Base-by-base conservation (phyloP, 2,797 vertebrate species). In the Vultur gryphus region DNA sequence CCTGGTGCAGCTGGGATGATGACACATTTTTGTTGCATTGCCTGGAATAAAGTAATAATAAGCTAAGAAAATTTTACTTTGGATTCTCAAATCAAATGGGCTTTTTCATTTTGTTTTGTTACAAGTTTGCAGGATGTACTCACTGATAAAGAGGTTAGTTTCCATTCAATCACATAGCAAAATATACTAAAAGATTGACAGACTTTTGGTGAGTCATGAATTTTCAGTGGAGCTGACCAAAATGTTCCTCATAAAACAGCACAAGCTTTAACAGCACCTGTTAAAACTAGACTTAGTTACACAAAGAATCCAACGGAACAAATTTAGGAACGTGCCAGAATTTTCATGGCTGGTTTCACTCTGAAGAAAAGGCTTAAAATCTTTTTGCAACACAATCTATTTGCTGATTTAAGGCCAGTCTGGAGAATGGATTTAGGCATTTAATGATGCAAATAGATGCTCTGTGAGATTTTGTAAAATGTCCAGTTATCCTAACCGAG, bases 11-110 rank as follows among this genome's bases (percentile, higher is more conserved):
- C 62, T 95, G 80, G 67, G 75, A 84, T 55, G 59, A 94, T 93
- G 80, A 87, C 58, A 86, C 44, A 62, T 95, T 96, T 97, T 85
- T 96, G 44, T 84, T 88, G 39, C 33, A 35, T 57, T 94, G 39
- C 58, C 44, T 93, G 64, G 65, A 89, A 94, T 90, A 79, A 95
- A 95, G 39, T 75, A 90, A 80, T 80, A 97, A 49, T 78, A 77
- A 92, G 14, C 52, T 92, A 73, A 78, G 70, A 87, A 77, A 83
- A 67, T 80, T 85, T 94, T 76, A 16, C 8, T 85, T 94, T 75
- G 59, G 16, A 79, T 67, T 93, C 31, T 65, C 35, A 69, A 85
- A 94, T 86, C 55, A 79, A 93, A 67, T 7, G 33, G 41, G 13
- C 51, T 39, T 93, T 86, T 86, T 78, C 1, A 23, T 69, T 59